Conservation (phyloP, 1,140 invertebrate genomes). For the Pseudomyrmex sp. region DNA sequence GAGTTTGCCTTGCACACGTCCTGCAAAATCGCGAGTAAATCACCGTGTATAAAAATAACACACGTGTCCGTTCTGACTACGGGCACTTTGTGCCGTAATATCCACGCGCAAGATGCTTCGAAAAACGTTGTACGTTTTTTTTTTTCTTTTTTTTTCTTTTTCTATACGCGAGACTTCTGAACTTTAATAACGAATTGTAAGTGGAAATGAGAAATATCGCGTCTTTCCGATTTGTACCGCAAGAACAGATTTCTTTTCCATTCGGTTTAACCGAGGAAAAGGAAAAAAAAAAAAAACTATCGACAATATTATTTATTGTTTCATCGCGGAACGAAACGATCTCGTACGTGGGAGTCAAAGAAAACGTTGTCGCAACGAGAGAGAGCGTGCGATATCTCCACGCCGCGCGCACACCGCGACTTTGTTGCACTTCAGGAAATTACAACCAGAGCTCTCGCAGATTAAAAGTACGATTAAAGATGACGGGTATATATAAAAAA, state of each 20-base stretch:
- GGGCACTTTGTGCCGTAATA: not conserved
- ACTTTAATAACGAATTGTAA: not conserved
- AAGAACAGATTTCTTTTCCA: slow-evolving; percentile 15
- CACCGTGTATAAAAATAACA: not conserved
- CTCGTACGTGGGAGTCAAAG: not conserved
- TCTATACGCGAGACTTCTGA: not conserved
- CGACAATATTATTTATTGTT: slow-evolving; percentile 31
- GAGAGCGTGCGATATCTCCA: slow-evolving; percentile 41
- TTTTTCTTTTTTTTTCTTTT: too few species aligned
- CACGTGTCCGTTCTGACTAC: not conserved
- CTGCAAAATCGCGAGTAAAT: slow-evolving; percentile 31
- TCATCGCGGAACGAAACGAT: not conserved
- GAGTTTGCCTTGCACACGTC: slow-evolving; percentile 9
- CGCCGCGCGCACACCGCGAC: slow-evolving; percentile 6
- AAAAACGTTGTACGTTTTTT: not conserved
- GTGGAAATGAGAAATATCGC: not conserved
- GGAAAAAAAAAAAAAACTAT: not conserved
- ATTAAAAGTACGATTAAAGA: slow-evolving; percentile 56
- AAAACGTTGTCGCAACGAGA: slow-evolving; percentile 26
- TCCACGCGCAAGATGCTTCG: not conserved
- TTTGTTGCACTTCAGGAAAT: slow-evolving; percentile 48
- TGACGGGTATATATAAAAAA: slow-evolving; percentile 12
- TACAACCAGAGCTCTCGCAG: slow-evolving; percentile 34
- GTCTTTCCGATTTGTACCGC: not conserved
- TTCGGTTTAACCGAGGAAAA: not conserved